Evolutionary conservation across 2,797 vertebrate genomes (phyloP).

Genomic region (Mus spretus): DNA sequence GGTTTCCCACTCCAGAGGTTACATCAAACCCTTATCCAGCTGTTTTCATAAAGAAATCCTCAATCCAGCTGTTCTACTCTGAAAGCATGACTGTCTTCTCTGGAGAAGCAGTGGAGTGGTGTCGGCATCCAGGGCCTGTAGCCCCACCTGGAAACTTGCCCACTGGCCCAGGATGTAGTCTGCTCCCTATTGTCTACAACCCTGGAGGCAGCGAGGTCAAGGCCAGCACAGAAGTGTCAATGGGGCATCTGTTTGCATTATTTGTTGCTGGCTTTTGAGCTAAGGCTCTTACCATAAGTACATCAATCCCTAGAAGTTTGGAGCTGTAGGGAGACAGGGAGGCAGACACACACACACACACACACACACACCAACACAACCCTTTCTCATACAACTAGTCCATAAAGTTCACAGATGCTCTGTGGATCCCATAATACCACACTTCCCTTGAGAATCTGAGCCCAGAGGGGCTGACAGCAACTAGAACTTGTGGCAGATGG

Average conservation of each 20-base stretch:
- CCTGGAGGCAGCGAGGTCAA: background rate
- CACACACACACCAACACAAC: background rate
- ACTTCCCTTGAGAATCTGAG: background rate
- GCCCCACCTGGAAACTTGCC: background rate
- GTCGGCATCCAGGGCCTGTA: background rate
- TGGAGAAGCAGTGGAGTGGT: background rate
- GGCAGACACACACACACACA: background rate
- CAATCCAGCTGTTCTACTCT: background rate
- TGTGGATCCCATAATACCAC: background rate
- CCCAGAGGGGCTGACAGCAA: background rate
- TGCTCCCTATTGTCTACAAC: rapidly evolving
- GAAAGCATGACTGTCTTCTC: background rate
- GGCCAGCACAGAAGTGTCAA: background rate
- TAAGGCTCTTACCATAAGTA: background rate
- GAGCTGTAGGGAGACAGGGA: background rate
- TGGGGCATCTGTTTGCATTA: background rate
- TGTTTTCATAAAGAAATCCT: background rate
- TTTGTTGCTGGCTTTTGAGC: conserved; percentile 6
- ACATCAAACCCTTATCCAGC: background rate
- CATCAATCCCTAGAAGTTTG: background rate
- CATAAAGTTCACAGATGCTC: background rate
- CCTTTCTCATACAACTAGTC: background rate
- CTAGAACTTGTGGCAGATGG: background rate
- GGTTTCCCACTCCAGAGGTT: background rate
- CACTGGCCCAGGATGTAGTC: background rate